Evolutionary conservation across 2,888 invertebrate genomes (phyloP), one percentile per base, ranked within the genome.

Genomic region (Drosophila anomalipes): DNA sequence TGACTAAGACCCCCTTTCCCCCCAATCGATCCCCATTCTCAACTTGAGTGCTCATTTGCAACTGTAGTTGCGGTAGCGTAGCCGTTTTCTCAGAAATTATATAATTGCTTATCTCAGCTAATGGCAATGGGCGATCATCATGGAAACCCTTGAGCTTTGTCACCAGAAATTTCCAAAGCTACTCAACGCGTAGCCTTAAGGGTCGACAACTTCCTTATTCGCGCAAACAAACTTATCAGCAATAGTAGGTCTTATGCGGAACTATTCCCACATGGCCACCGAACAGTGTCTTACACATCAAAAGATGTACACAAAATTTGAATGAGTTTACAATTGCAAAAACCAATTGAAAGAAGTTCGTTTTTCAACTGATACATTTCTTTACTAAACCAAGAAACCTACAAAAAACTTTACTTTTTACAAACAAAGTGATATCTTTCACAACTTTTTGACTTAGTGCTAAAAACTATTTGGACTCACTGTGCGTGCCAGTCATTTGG

Each of bases 121-220:
- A 35, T 70, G 60, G 68, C 70, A 56, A 53, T 70, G 58, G 60
- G 12, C 33, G 47, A 49, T 54, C 56, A 49, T 54, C 56, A 4
- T 49, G 16, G 22, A 52, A 56, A 12, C 71, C 79, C 77, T 85
- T 70, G 67, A 77, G 83, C 79, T 78, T 81, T 69, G 79, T 81
- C 79, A 71, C 59, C 57, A 53, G 39, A 52, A 49, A 69, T 70
- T 86, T 80, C 89, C 83, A 81, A 3, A 30, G 12, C 32, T 10
- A 9, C 10, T 53, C 26, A 41, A 4, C 26, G 9, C 22, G 33
- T 32, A 66, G 71, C 56, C 47, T 35, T 7, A 35, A 84, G 86
- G 84, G 89, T 16, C 22, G 89, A 70, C 51, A 68, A 65, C 70
- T 74, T 83, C 81, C 81, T 70, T 81, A 64, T 81, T 83, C 70